A percentile compares a stretch with the other conserved stretches of the same genome.
Conservation (phyloP, 2,888 invertebrate species). For the Agrilus mali region DNA sequence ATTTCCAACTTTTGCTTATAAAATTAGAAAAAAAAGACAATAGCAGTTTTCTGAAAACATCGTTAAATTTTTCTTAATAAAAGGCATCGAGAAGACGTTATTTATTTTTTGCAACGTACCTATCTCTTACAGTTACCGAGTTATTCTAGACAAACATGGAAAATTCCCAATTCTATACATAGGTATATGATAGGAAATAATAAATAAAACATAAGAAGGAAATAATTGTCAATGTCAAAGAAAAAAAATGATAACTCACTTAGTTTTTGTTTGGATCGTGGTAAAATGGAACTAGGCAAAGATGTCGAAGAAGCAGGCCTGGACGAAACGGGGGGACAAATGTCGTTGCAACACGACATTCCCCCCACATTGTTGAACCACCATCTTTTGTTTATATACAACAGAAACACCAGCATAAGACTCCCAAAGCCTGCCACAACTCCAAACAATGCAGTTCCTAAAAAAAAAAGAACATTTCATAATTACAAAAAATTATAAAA, state of each 20-base stretch:
- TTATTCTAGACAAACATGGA: too few relatives aligned
- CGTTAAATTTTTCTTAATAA: too few relatives aligned
- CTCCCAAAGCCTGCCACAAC: constrained; percentile 76
- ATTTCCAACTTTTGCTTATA: too few relatives aligned
- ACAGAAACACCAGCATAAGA: constrained; percentile 68
- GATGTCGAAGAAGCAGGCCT: constrained; percentile 33
- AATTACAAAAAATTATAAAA: not conserved
- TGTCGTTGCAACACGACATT: constrained; percentile 50
- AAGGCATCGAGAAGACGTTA: too few relatives aligned
- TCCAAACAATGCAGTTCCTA: constrained; percentile 68
- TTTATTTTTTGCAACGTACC: too few relatives aligned
- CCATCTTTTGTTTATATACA: constrained; percentile 77
- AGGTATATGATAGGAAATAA: too few relatives aligned
- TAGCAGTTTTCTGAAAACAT: too few relatives aligned
- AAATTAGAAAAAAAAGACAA: too few relatives aligned
- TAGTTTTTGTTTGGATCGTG: constrained; percentile 25
- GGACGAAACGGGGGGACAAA: constrained; percentile 30
- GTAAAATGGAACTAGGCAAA: constrained; percentile 29
- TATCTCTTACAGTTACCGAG: too few relatives aligned
- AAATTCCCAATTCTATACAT: too few relatives aligned
- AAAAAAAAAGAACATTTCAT: constrained; percentile 12
- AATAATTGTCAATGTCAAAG: too few relatives aligned
- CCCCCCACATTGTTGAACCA: constrained; percentile 52
- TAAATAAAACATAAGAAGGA: too few relatives aligned
- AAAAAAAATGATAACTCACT: not conserved